Base-by-base conservation (phyloP, 2,888 invertebrate species). In the Selenia dentaria region DNA sequence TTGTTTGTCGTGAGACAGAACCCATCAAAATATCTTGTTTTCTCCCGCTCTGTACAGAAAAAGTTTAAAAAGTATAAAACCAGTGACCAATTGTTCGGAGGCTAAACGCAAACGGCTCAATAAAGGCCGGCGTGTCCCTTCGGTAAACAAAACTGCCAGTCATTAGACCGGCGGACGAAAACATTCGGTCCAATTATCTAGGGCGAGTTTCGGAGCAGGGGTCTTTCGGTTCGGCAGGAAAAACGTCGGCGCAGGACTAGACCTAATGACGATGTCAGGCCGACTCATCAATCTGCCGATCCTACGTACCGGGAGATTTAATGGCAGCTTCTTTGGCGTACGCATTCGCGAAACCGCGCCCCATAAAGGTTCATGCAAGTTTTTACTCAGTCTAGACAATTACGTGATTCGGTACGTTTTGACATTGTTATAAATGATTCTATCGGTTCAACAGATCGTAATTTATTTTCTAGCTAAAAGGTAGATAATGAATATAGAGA, bases 91-190 rank as follows among this genome's bases (percentile, higher is more conserved):
- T 67, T 70, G 67, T 75, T 70, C 64, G 59, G 65, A 59, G 68
- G 68, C 70, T 74, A 72, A 76, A 79, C 74, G 69, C 77, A 82
- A 85, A 84, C 78, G 74, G 76, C 80, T 85, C 81, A 80, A 83
- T 83, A 83, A 84, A 81, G 79, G 78, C 67, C 70, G 70, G 74
- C 69, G 65, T 78, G 83, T 83, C 82, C 75, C 80, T 75, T 76
- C 73, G 73, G 82, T 79, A 83, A 86, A 88, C 82, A 86, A 79
- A 86, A 85, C 78, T 82, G 84, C 81, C 82, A 81, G 88, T 87
- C 87, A 87, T 88, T 87, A 88, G 78, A 79, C 72, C 62, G 78
- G 64, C 79, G 79, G 77, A 74, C 75, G 80, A 83, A 83, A 87
- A 83, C 82, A 83, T 85, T 85, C 75, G 75, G 74, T 78, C 79